These are phyloP conservation scores for Dolichoris vasculosae DNA, from an alignment of 1,140 invertebrate species.

Conservation along the genomic window DNA sequence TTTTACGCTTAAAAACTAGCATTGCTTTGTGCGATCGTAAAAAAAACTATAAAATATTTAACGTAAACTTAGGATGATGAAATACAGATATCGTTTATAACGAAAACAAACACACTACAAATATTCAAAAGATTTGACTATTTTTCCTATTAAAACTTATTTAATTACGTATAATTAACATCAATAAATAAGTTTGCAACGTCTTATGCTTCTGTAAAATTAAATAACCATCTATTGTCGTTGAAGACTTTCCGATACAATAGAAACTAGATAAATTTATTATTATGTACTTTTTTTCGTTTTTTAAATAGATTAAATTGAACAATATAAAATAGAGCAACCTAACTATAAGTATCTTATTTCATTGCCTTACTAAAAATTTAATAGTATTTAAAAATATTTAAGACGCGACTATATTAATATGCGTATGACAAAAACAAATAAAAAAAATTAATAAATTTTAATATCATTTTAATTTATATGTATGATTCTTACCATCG, in stretches of 20 bases:
- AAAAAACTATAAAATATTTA: neutral
- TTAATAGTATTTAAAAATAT: neutral
- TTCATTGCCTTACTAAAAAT: neutral
- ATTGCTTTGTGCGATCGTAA: neutral
- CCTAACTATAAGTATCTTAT: neutral
- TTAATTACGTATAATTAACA: slow-evolving; percentile 15
- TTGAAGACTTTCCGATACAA: neutral
- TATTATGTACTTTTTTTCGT: neutral
- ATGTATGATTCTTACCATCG: neutral
- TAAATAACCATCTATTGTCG: neutral
- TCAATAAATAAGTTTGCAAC: neutral
- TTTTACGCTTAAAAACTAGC: neutral
- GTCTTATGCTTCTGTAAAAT: neutral
- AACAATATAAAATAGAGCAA: neutral
- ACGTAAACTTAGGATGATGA: neutral
- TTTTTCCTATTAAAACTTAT: neutral
- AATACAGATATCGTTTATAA: slow-evolving; percentile 1
- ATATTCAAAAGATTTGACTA: slow-evolving; percentile 17
- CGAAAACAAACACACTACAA: neutral
- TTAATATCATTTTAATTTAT: no score
- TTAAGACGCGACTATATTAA: neutral
- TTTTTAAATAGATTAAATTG: neutral
- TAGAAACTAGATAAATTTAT: neutral
- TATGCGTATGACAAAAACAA: neutral
- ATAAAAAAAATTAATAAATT: neutral